phyloP scores from a whole-genome alignment of 2,888 invertebrate genomes.

The Stenodema calcarata region DNA sequence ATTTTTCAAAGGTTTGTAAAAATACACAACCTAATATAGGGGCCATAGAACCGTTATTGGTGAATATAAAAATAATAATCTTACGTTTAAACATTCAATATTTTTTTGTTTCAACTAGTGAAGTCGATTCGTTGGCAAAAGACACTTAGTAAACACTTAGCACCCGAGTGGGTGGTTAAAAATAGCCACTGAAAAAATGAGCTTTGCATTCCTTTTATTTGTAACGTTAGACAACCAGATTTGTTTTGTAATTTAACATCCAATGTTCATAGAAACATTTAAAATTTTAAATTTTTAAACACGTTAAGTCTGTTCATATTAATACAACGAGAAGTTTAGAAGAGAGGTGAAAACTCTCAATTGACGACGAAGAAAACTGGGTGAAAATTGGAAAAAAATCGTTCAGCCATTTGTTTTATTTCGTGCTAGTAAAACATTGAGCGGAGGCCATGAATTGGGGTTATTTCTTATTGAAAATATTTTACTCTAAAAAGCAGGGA shows the following conservation, averaged over 20 bases:
- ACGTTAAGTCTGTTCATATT: neutral
- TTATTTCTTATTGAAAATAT: constrained; percentile 1
- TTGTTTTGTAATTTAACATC: constrained; percentile 27
- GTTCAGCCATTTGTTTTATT: neutral
- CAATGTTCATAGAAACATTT: constrained; percentile 28
- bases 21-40: constrained; percentile 37
- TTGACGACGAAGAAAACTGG: neutral
- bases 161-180: constrained; percentile 35
- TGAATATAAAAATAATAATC: constrained; percentile 42
- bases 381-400: neutral
- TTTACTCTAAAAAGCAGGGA: neutral
- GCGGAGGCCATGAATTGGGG: constrained; percentile 18
- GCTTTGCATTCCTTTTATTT: constrained; percentile 18
- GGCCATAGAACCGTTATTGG: neutral
- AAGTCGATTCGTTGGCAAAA: constrained; percentile 56
- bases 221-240: constrained; percentile 26
- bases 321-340: constrained; percentile 4
- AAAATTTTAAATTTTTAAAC: constrained; percentile 1
- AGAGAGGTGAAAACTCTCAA: neutral
- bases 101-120: constrained; percentile 20
- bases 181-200: constrained; percentile 45
- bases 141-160: constrained; percentile 56
- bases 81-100: constrained; percentile 34
- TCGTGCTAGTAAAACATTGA: constrained; percentile 11
- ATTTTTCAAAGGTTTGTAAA: neutral